These are phyloP conservation scores for Chaetorhynchus papuensis DNA, from an alignment of 2,113 vertebrate species.

Conservation along the genomic window DNA sequence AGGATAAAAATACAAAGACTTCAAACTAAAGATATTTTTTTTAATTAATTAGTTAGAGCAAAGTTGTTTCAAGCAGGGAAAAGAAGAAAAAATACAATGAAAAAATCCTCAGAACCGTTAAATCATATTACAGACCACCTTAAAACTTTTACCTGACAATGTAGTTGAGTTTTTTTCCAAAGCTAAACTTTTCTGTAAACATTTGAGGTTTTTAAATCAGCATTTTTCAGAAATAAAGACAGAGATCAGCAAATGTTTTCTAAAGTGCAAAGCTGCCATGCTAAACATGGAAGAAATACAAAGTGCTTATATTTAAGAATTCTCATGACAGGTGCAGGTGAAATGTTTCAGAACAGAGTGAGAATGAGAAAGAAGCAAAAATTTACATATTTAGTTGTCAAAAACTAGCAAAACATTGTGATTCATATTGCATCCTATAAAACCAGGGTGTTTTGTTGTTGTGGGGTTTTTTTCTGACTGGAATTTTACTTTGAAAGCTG, in stretches of 20 bases:
- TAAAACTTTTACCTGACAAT: not conserved
- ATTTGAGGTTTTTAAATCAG: not conserved
- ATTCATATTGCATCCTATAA: not conserved
- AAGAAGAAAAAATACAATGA: rapidly evolving
- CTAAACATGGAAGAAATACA: not conserved
- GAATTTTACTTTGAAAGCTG: not conserved
- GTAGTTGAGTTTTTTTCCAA: not conserved
- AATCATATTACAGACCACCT: not conserved
- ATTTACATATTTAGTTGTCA: not conserved
- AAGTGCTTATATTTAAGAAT: not conserved
- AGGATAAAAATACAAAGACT: not conserved
- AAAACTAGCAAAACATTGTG: not conserved
- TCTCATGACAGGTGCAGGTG: not conserved
- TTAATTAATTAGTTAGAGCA: not conserved
- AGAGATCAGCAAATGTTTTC: not conserved
- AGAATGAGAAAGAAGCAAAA: not conserved
- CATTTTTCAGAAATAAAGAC: not conserved
- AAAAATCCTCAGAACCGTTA: not conserved
- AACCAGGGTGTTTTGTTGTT: not conserved
- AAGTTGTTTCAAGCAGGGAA: not conserved
- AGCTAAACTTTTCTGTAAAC: not conserved
- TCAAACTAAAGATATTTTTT: not conserved
- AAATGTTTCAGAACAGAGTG: not conserved
- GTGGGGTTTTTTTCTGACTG: not conserved
- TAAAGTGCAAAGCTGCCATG: not conserved